phyloP scores from a whole-genome alignment of 2,797 vertebrate species.

The Hapalemur alaotrensis region DNA sequence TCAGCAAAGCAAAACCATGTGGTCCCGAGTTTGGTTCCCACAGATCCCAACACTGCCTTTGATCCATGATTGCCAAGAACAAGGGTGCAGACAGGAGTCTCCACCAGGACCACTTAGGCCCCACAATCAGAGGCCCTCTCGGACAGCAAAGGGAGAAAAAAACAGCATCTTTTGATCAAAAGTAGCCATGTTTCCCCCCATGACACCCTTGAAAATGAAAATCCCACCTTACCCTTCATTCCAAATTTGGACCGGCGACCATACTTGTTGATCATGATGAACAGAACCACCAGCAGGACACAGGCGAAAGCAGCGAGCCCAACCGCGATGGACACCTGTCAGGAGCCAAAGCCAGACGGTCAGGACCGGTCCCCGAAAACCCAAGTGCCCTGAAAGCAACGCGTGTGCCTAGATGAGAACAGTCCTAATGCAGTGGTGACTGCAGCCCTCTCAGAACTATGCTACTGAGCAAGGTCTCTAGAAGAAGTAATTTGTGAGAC shows the following conservation, averaged over 20 bases:
- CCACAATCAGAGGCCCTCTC: neutral
- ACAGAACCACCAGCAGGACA: conserved; percentile 95
- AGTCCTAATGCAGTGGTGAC: accelerated
- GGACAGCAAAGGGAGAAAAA: neutral
- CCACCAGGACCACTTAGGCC: neutral
- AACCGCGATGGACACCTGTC: conserved; percentile 96
- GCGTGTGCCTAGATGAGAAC: accelerated
- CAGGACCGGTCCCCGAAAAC: neutral
- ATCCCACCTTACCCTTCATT: conserved; percentile 94
- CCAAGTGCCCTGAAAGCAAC: accelerated
- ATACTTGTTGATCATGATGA: conserved; percentile 99
- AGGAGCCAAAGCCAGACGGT: conserved; percentile 53
- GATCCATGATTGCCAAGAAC: neutral
- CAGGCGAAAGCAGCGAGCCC: conserved; percentile 96
- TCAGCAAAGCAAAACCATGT: neutral
- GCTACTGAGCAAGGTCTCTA: neutral
- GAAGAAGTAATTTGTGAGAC: neutral
- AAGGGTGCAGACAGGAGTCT: neutral
- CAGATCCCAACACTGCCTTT: neutral
- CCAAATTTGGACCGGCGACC: conserved; percentile 97
- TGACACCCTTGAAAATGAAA: neutral
- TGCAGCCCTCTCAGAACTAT: neutral
- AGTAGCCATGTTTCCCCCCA: accelerated
- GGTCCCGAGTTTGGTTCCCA: neutral
- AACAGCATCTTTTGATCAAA: neutral